Percentiles rank a stretch among this genome's conserved stretches.
These are phyloP conservation scores for Neoarius graeffei DNA, from an alignment of 2,113 vertebrate species.

Conservation along the genomic window DNA sequence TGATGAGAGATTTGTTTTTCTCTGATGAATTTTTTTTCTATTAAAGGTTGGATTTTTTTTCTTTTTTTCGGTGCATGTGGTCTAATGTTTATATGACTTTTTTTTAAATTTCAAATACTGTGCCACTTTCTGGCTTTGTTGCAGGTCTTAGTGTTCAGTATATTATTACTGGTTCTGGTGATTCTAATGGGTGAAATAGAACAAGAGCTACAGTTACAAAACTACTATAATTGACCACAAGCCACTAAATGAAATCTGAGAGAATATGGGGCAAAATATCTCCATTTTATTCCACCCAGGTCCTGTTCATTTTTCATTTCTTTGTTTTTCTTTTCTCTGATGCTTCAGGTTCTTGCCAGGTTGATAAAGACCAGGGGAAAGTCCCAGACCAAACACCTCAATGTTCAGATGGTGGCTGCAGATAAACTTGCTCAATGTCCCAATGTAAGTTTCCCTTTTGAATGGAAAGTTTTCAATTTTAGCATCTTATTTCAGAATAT, in stretches of 20 bases:
- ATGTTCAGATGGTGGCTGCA: conserved; percentile 96
- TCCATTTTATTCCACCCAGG: not conserved
- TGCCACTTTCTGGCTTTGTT: not conserved
- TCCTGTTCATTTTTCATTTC: conserved; percentile 15
- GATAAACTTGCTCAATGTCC: conserved; percentile 97
- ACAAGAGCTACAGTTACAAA: not conserved
- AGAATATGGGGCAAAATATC: not conserved
- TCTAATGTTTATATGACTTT: not conserved
- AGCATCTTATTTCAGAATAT: too few relatives aligned
- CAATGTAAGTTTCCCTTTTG: conserved; percentile 79
- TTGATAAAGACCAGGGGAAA: conserved; percentile 98
- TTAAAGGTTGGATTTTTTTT: too few relatives aligned
- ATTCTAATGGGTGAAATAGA: not conserved
- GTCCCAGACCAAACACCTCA: conserved; percentile 97
- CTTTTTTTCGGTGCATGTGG: not conserved
- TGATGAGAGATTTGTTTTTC: too few relatives aligned
- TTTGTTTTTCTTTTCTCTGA: conserved; percentile 20
- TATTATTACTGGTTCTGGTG: not conserved
- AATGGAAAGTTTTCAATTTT: too few relatives aligned
- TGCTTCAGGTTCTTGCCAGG: conserved; percentile 89
- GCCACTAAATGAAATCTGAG: not conserved
- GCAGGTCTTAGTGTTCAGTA: not conserved
- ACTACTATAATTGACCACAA: not conserved
- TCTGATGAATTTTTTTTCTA: too few relatives aligned
- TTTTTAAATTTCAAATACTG: not conserved